Conservation (phyloP, 2,888 invertebrate species). For the Andricus quercusramuli region DNA sequence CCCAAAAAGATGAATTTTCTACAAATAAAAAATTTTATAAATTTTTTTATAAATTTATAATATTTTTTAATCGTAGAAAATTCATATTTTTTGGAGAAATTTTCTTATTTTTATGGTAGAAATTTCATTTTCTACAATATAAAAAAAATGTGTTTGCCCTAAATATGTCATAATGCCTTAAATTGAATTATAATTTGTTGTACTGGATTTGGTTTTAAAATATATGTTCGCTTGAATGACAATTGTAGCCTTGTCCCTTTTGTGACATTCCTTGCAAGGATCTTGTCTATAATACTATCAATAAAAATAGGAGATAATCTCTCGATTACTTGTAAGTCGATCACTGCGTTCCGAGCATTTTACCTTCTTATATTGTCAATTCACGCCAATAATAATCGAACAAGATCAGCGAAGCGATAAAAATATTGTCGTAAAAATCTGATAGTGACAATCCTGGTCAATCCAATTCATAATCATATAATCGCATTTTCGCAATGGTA, state of each 20-base stretch:
- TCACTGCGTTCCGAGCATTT: neutral
- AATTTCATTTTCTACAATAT: too few species aligned
- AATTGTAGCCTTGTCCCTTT: slow-evolving; percentile 8
- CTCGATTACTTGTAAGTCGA: slow-evolving; percentile 9
- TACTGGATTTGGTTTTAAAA: neutral
- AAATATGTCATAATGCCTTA: too few species aligned
- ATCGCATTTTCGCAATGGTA: neutral
- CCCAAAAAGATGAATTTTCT: too few species aligned
- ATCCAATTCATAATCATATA: slow-evolving; percentile 7
- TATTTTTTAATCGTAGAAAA: too few species aligned
- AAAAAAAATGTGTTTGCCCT: too few species aligned
- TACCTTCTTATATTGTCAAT: neutral
- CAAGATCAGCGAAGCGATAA: neutral
- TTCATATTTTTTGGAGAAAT: too few species aligned
- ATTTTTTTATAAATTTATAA: too few species aligned
- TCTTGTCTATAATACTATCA: neutral
- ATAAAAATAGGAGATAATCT: neutral
- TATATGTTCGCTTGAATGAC: neutral
- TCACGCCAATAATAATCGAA: neutral
- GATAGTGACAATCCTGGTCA: neutral
- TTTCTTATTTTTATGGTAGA: too few species aligned
- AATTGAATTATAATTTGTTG: neutral
- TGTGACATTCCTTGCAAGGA: neutral
- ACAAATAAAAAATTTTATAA: too few species aligned
- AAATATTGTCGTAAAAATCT: neutral